These are phyloP conservation scores for Takifugu rubripes DNA, from an alignment of 2,797 vertebrate genomes.

Conservation along the genomic window DNA sequence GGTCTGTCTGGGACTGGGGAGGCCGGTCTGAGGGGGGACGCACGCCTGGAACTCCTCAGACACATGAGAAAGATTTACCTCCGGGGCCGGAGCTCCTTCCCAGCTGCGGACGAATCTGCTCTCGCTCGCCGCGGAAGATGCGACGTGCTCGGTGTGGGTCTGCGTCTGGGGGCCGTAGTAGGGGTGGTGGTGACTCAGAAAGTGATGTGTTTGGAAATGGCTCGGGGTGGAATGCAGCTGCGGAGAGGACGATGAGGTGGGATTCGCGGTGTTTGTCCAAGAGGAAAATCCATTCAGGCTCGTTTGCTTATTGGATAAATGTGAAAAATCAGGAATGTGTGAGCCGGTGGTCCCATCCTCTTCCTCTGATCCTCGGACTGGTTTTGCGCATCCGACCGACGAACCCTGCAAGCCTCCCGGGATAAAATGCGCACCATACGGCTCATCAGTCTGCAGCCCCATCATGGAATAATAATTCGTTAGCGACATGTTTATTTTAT, in stretches of 20 bases:
- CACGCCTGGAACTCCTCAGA: slow-evolving; percentile 57
- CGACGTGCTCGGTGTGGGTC: slow-evolving; percentile 73
- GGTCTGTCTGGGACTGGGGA: slow-evolving; percentile 49
- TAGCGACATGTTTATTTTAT: slow-evolving; percentile 88
- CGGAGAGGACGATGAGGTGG: slow-evolving; percentile 62
- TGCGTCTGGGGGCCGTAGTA: slow-evolving; percentile 64
- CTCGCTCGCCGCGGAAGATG: slow-evolving; percentile 75
- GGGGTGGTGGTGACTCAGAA: slow-evolving; percentile 52
- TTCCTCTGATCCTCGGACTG: slow-evolving; percentile 52
- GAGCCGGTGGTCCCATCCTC: slow-evolving; percentile 53
- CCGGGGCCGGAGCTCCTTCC: slow-evolving; percentile 76
- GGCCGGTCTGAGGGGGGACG: slow-evolving; percentile 57
- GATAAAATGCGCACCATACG: slow-evolving; percentile 83
- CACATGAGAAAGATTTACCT: slow-evolving; percentile 54
- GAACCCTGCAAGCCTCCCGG: slow-evolving; percentile 79
- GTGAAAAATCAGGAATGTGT: slow-evolving; percentile 66
- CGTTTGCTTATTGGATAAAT: slow-evolving; percentile 65
- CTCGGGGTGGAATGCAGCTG: slow-evolving; percentile 79
- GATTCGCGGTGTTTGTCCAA: slow-evolving; percentile 78
- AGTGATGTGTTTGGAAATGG: slow-evolving; percentile 83
- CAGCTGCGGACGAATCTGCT: slow-evolving; percentile 87
- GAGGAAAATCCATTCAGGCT: slow-evolving; percentile 79
- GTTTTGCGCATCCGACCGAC: slow-evolving; percentile 58
- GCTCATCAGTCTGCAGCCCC: slow-evolving; percentile 88
- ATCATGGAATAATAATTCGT: slow-evolving; percentile 95